Base-by-base conservation (phyloP, 1,140 invertebrate genomes). In the Zeugodacus cucurbitae region DNA sequence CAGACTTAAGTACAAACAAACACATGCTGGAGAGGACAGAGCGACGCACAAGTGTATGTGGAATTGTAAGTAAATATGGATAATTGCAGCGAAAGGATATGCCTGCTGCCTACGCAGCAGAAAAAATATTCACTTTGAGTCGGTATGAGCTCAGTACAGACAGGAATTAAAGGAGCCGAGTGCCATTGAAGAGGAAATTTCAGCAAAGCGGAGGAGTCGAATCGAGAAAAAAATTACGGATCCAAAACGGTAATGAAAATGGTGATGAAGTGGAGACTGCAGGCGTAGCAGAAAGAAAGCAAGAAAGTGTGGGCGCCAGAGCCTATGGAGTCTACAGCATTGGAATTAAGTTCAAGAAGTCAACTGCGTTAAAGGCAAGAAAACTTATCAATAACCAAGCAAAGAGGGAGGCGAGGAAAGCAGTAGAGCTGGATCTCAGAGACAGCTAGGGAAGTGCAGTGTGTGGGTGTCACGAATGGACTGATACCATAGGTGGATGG, bases 191-290 rank as follows among this genome's bases (percentile, higher is more conserved):
- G 20, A 41, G 20, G 8, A 82, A 48, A 82, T 48, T 48, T 26
- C 41, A 37, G 20, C 32, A 74, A 74, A 74, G 37, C 70, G 7
- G 22, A 22, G 22, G 34, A 41, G 34, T 48, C n/a, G n/a, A n/a
- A n/a, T n/a, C n/a, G 29, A 14, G 22, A 20, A 44, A 48, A 82
- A 82, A 82, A 78, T 1, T 26, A 22, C 3, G n/a, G 8, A 10
- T 14, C n/a, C 22, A 82, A 48, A 82, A 48, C 26, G 74, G 44
- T 82, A 82, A 82, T 82, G 74, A 48, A 82, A 82, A 82, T 82
- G 37, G 26, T 14, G 74, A 82, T 48, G 74, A 44, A 82, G 41
- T 41, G 8, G 11, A 6, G 74, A 1, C 74, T 29, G 41, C 22
- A 44, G 41, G 10, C 20, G 20, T 20, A 74, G 32, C 70, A 74